Conservation (phyloP, 23 tunicate genomes). For the Halocynthia aurantium region DNA sequence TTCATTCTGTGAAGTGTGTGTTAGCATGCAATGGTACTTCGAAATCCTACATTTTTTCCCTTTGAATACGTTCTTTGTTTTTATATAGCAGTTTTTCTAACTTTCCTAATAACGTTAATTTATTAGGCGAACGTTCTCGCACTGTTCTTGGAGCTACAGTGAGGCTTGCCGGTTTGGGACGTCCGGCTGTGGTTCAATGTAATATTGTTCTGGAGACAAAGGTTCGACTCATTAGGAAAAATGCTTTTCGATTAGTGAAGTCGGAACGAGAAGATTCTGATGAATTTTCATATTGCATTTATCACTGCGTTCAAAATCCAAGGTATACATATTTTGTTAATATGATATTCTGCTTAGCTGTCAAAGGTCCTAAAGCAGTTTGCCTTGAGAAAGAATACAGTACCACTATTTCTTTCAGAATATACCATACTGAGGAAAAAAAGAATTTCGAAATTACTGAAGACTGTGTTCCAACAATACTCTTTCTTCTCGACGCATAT, state of each 20-base stretch:
- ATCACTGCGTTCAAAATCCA: conserved; percentile 79
- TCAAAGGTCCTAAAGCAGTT: not conserved
- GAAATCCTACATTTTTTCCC: too few relatives aligned
- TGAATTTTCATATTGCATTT: conserved; percentile 27
- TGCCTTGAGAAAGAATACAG: not conserved
- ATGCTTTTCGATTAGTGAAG: conserved; percentile 50
- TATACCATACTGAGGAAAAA: conserved; percentile 73
- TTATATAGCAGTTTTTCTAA: too few relatives aligned
- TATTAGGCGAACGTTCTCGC: conserved; percentile 60
- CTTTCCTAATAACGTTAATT: too few relatives aligned
- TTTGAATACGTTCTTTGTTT: too few relatives aligned
- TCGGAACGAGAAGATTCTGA: conserved; percentile 20
- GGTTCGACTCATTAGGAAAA: conserved; percentile 68
- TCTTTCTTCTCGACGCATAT: conserved; percentile 47
- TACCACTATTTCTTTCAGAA: conserved; percentile 27
- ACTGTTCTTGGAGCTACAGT: conserved; percentile 52
- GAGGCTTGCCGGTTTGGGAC: conserved; percentile 36
- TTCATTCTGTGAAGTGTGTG: too few relatives aligned
- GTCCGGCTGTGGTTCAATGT: conserved; percentile 38
- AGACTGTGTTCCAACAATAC: conserved; percentile 60
- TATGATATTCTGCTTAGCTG: not conserved
- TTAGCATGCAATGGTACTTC: too few relatives aligned
- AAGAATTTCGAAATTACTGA: conserved; percentile 45
- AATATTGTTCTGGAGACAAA: conserved; percentile 40
- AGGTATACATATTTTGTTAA: conserved; percentile 20